A percentile compares a stretch with the other conserved stretches of the same genome.
Conservation (phyloP, 2,888 invertebrate genomes). For the Synanthedon formicaeformis region DNA sequence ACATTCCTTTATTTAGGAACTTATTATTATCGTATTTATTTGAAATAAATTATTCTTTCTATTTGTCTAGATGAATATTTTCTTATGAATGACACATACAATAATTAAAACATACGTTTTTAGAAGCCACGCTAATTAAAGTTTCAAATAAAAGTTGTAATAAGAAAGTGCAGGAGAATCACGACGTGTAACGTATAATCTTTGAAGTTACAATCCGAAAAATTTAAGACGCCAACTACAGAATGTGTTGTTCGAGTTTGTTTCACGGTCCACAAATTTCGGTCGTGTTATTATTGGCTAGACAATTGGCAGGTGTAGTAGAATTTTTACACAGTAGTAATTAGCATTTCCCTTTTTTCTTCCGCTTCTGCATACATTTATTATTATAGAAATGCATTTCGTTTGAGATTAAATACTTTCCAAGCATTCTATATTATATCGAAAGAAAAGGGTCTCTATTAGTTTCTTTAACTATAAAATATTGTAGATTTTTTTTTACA, state of each 20-base stretch:
- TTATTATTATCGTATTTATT: too few species aligned
- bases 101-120: not conserved
- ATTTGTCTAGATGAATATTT: too few species aligned
- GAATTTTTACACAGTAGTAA: constrained; percentile 1
- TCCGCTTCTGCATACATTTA: not conserved
- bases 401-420: too few species aligned
- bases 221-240: constrained; percentile 16
- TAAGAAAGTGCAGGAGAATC: not conserved
- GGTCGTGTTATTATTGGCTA: constrained; percentile 34
- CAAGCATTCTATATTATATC: too few species aligned
- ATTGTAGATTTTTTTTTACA: too few species aligned
- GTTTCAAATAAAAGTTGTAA: not conserved
- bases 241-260: constrained; percentile 24
- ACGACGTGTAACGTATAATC: constrained; percentile 6
- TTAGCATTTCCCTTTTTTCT: not conserved
- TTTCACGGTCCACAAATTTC: constrained; percentile 40
- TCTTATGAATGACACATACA: too few species aligned
- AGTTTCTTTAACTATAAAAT: too few species aligned
- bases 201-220: constrained; percentile 17
- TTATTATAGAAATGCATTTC: too few species aligned
- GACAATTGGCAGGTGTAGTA: constrained; percentile 27
- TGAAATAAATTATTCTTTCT: too few species aligned
- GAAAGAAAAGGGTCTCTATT: too few species aligned
- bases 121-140: not conserved
- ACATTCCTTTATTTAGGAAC: too few species aligned